A percentile compares a stretch with the other conserved stretches of the same genome.
Evolutionary conservation across 2,888 invertebrate species (phyloP).

Genomic region (Cristatella mucedo): DNA sequence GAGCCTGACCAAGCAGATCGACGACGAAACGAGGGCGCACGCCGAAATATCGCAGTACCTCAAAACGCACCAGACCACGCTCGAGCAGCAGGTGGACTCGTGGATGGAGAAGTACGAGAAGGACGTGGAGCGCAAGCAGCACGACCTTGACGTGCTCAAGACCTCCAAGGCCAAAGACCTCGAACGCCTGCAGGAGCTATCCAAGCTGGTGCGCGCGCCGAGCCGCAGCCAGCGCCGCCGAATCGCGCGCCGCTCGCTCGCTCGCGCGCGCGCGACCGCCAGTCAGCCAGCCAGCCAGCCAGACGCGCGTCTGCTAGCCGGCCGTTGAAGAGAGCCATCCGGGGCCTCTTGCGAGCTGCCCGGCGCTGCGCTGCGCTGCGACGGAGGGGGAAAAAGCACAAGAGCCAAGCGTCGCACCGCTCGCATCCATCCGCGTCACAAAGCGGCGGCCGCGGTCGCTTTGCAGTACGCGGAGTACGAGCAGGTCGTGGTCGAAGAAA

Average conservation of each 20-base stretch:
- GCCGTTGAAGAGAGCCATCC: too few relatives aligned
- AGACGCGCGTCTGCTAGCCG: too few relatives aligned
- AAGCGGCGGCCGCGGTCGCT: too few relatives aligned
- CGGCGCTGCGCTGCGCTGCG: too few relatives aligned
- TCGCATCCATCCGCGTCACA: too few relatives aligned
- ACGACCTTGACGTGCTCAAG: constrained; percentile 34
- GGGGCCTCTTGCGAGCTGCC: too few relatives aligned
- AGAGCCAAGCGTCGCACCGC: too few relatives aligned
- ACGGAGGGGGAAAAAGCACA: too few relatives aligned
- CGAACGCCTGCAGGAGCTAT: constrained; percentile 33
- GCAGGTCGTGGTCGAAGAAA: constrained; percentile 37
- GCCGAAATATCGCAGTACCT: constrained; percentile 34
- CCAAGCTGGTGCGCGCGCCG: constrained; percentile 31
- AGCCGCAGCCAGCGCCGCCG: too few relatives aligned
- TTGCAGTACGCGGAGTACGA: constrained; percentile 38
- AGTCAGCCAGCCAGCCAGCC: too few relatives aligned
- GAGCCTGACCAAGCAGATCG: constrained; percentile 25
- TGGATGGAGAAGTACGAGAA: constrained; percentile 38
- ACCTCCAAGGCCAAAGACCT: constrained; percentile 36
- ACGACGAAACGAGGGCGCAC: constrained; percentile 35
- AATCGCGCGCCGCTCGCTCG: too few relatives aligned
- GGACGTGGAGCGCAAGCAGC: constrained; percentile 34
- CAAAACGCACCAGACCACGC: constrained; percentile 23
- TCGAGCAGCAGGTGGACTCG: constrained; percentile 31
- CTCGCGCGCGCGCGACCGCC: too few relatives aligned